These are phyloP conservation scores for Alouatta caraya DNA, from an alignment of 2,797 vertebrate species.

Conservation along the genomic window DNA sequence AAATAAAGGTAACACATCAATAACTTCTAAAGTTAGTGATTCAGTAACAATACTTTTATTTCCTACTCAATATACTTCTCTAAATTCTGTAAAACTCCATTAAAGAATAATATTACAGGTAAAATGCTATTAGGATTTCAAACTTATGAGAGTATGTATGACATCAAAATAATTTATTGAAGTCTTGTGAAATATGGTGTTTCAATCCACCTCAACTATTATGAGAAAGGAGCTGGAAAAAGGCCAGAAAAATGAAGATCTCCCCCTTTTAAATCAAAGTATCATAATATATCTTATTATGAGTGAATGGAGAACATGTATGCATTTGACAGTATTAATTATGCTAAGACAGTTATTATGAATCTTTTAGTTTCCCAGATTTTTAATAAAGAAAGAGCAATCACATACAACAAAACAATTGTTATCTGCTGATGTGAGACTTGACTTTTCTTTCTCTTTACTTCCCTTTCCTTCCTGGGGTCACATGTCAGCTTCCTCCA, in stretches of 20 bases:
- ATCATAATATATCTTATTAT: not conserved
- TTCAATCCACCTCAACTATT: not conserved
- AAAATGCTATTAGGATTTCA: constrained; percentile 29
- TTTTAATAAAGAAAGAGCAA: not conserved
- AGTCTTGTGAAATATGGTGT: not conserved
- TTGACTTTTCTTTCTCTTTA: constrained; percentile 18
- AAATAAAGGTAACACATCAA: not conserved
- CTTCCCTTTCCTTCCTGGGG: not conserved
- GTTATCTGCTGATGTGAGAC: not conserved
- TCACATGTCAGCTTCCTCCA: constrained; percentile 23
- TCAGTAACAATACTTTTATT: constrained; percentile 25
- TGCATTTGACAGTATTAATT: not conserved
- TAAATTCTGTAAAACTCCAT: constrained; percentile 13
- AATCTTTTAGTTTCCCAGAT: not conserved
- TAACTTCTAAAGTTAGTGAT: constrained; percentile 25
- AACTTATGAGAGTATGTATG: not conserved
- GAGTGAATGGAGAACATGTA: not conserved
- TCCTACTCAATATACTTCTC: not conserved
- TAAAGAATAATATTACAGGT: not conserved
- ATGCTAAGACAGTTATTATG: not conserved
- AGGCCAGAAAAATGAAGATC: constrained; percentile 11
- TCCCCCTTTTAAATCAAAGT: not conserved
- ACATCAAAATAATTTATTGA: constrained; percentile 11
- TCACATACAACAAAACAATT: not conserved
- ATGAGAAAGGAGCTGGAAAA: not conserved